Conservation (phyloP, 2,797 vertebrate species). For the Rachycentron canadum region DNA sequence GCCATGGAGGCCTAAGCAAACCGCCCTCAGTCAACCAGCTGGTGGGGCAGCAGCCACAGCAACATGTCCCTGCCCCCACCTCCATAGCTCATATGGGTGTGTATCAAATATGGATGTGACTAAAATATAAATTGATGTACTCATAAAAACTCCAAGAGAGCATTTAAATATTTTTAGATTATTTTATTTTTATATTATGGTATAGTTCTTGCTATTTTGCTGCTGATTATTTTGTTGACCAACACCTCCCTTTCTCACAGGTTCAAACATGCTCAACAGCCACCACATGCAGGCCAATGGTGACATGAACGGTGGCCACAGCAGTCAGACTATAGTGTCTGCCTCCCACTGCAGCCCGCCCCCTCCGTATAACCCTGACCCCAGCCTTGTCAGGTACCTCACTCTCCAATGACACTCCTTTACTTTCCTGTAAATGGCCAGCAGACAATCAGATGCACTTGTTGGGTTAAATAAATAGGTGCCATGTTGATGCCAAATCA, state of each 20-base stretch:
- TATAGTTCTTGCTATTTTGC: background rate
- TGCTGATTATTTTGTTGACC: conserved; percentile 18
- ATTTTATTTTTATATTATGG: background rate
- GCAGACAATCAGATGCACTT: conserved; percentile 65
- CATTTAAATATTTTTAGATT: no score
- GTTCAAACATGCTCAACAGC: conserved; percentile 90
- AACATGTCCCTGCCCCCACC: conserved; percentile 80
- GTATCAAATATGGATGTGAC: conserved; percentile 50
- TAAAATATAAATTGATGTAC: background rate
- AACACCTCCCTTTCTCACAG: conserved; percentile 72
- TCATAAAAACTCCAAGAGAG: background rate
- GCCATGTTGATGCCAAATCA: conserved; percentile 33
- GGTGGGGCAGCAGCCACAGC: conserved; percentile 91
- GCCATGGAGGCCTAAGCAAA: conserved; percentile 88
- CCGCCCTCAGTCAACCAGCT: conserved; percentile 93
- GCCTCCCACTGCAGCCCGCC: conserved; percentile 96
- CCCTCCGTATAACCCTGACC: conserved; percentile 97
- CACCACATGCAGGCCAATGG: conserved; percentile 93
- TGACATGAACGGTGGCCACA: conserved; percentile 93
- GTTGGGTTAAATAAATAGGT: conserved; percentile 46
- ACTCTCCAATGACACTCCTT: conserved; percentile 85
- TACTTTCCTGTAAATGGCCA: conserved; percentile 62
- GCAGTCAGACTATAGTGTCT: conserved; percentile 92
- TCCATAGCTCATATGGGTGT: conserved; percentile 92
- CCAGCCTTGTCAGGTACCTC: conserved; percentile 97